phyloP scores from a whole-genome alignment of 2,113 vertebrate species.

The Etheostoma spectabile region DNA sequence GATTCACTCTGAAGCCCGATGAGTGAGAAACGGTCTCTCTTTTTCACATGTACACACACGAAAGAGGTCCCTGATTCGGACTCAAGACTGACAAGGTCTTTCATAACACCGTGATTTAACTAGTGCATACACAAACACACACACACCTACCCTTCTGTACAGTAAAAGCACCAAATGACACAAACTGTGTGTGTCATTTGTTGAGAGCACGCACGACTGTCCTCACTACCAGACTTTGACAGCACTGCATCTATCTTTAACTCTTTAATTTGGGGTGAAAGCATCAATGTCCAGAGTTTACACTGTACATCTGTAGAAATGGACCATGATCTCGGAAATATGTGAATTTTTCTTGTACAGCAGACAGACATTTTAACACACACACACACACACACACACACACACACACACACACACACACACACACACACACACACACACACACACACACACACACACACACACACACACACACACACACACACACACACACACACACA shows the following conservation, averaged over 20 bases:
- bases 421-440: slow-evolving; percentile 23
- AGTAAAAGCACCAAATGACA: slow-evolving; percentile 69
- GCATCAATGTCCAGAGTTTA: slow-evolving; percentile 10
- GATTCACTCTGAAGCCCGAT: slow-evolving; percentile 36
- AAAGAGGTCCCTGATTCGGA: slow-evolving; percentile 83
- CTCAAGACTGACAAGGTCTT: slow-evolving; percentile 73
- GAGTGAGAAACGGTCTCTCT: slow-evolving; percentile 41
- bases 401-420: slow-evolving; percentile 27
- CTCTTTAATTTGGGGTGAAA: slow-evolving; percentile 4
- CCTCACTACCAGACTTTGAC: slow-evolving; percentile 2
- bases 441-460: neutral
- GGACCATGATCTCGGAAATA: slow-evolving; percentile 23
- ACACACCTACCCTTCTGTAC: slow-evolving; percentile 51
- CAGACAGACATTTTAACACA: slow-evolving; percentile 43
- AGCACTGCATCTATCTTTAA: slow-evolving; percentile 14
- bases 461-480: slow-evolving; percentile 28
- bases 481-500: neutral
- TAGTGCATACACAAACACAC: slow-evolving; percentile 68
- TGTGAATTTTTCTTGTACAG: slow-evolving; percentile 47
- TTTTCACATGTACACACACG: slow-evolving; percentile 13
- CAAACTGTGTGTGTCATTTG: slow-evolving; percentile 18
- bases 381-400: neutral
- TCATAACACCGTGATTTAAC: slow-evolving; percentile 82
- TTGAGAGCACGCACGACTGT: slow-evolving; percentile 5
- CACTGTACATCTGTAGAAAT: slow-evolving; percentile 45